Base-by-base conservation (phyloP, 1,140 invertebrate genomes). In the Oscheius sp. region DNA sequence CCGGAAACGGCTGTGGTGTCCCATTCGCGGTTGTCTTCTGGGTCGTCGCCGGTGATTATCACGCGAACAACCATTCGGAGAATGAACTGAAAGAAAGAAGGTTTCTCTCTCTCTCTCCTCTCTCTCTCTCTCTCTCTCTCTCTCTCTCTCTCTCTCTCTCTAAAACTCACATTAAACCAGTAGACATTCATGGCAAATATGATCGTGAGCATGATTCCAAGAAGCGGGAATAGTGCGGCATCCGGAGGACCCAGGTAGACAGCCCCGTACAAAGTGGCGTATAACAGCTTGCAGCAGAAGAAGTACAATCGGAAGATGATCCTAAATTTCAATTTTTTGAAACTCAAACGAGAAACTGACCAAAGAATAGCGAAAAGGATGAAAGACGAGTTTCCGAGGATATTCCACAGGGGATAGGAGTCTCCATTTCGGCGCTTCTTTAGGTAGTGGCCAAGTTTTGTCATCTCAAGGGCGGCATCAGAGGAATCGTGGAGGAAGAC, bases 381-480 rank as follows among this genome's bases (percentile, higher is more conserved):
- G 75, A 87, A 87, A 1, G 82, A 79, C 62, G 79, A 70, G 62
- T 82, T 84, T n/a, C 85, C 83, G 23, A 85, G 45, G 18, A 77
- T 59, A 63, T 87, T 82, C 66, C 82, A 74, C 1, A 73, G 46
- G 29, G 65, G 46, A 36, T 83, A 78, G 38, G 75, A 74, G 59
- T 80, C 75, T 0, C 82, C 83, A 63, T 73, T 75, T 62, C 65
- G 62, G 38, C 86, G 78, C 62, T 80, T 78, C 77, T 86, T 86
- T 49, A 87, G 78, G 73, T 87, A 87, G 26, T 86, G 81, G 42
- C 80, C 81, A 10, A 84, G 68, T 74, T 87, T 87, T 20, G 86
- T 85, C 45, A 85, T 85, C 73, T 87, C 86, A 29, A 87, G 67
- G n/a, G 82, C 72, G 26, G 87, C 79, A 79, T 87, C 86, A 38